A percentile compares a stretch with the other conserved stretches of the same genome.
Evolutionary conservation across 2,113 vertebrate species (phyloP).

Genomic region (Coracopsis vasa): DNA sequence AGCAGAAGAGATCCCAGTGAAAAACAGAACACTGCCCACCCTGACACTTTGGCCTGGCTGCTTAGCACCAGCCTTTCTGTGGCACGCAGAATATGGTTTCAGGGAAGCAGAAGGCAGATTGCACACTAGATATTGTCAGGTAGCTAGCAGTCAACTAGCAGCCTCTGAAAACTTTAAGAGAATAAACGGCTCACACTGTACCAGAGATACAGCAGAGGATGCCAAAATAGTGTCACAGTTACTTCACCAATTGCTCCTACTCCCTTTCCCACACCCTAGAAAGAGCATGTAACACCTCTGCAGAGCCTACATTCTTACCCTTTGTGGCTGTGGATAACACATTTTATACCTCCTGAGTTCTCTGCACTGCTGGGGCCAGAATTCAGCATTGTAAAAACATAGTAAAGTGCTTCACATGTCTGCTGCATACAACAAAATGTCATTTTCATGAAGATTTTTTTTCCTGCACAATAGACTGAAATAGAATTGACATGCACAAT

Average conservation of each 20-base stretch:
- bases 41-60: not conserved
- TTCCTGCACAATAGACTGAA: not conserved
- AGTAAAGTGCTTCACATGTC: not conserved
- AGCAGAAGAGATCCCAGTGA: not conserved
- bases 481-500: not conserved
- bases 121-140: not conserved
- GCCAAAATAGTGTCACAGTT: not conserved
- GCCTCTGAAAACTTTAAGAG: not conserved
- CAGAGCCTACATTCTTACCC: not conserved
- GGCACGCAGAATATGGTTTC: not conserved
- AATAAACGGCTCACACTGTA: not conserved
- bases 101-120: not conserved
- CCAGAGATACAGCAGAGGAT: not conserved
- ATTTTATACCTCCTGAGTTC: not conserved
- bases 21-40: not conserved
- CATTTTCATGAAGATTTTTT: conserved; percentile 15
- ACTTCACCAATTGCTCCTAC: not conserved
- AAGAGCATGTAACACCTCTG: not conserved
- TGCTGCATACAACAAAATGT: not conserved
- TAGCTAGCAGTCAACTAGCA: not conserved
- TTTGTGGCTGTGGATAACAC: not conserved
- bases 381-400: not conserved
- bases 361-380: not conserved
- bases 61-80: not conserved
- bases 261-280: not conserved